These are phyloP conservation scores for Neosalanx taihuensis DNA, from an alignment of 2,797 vertebrate species.

Conservation along the genomic window DNA sequence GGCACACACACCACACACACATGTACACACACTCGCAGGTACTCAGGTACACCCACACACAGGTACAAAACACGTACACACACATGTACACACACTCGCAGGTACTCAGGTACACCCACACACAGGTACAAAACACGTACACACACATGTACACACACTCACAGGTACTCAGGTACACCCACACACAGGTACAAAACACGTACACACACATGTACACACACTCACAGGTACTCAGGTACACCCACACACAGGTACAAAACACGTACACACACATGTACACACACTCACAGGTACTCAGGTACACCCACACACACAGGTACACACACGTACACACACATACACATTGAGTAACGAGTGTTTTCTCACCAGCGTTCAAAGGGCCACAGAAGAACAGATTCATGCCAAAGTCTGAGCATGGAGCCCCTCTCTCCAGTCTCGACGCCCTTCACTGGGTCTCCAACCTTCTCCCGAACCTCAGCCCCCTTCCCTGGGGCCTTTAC, in stretches of 20 bases:
- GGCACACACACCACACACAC: conserved; percentile 7
- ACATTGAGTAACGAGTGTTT: neutral
- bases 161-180: too few relatives aligned
- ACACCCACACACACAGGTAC: neutral
- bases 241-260: neutral
- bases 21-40: conserved; percentile 13
- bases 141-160: neutral
- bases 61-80: conserved; percentile 5
- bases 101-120: conserved; percentile 1
- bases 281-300: neutral
- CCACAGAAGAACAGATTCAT: conserved; percentile 65
- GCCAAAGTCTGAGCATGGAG: conserved; percentile 68
- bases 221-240: too few relatives aligned
- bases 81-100: conserved; percentile 16
- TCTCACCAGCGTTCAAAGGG: conserved; percentile 58
- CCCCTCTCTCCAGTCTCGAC: conserved; percentile 50
- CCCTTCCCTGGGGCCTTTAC: conserved; percentile 14
- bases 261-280: neutral
- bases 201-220: conserved; percentile 1
- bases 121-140: neutral
- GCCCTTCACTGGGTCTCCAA: conserved; percentile 22
- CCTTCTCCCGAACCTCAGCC: conserved; percentile 47
- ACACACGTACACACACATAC: neutral
- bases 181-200: neutral
- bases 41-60: neutral